Percentiles rank a stretch among this genome's conserved stretches.
These are phyloP conservation scores for Gobionotothen gibberifrons DNA, from an alignment of 2,797 vertebrate genomes.

Conservation along the genomic window DNA sequence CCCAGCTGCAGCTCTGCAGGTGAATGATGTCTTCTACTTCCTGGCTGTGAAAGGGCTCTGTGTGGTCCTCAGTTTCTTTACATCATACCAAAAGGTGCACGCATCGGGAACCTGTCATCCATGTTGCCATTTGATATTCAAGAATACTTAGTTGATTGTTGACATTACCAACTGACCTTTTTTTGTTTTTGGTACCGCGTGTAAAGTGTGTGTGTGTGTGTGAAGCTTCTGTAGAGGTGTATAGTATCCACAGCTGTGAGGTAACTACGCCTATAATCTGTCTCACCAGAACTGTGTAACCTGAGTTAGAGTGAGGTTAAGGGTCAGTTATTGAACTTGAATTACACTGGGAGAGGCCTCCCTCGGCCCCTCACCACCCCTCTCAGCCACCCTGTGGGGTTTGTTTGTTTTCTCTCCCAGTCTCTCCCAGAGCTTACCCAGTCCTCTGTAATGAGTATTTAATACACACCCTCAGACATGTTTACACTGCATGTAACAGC, in stretches of 20 bases:
- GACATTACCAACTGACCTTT: slow-evolving; percentile 79
- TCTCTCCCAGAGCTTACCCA: slow-evolving; percentile 78
- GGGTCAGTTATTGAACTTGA: slow-evolving; percentile 84
- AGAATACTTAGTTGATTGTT: slow-evolving; percentile 73
- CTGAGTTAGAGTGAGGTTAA: slow-evolving; percentile 77
- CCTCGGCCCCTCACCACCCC: slow-evolving; percentile 58
- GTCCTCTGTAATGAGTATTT: slow-evolving; percentile 81
- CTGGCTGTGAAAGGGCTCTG: slow-evolving; percentile 78
- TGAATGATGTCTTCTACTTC: slow-evolving; percentile 75
- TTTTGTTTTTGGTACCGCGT: slow-evolving; percentile 58
- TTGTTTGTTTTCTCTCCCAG: slow-evolving; percentile 84
- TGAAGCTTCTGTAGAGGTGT: slow-evolving; percentile 74
- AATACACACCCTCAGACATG: slow-evolving; percentile 81
- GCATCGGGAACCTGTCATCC: slow-evolving; percentile 70
- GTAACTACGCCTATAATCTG: slow-evolving; percentile 79
- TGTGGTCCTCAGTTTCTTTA: slow-evolving; percentile 82
- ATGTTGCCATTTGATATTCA: slow-evolving; percentile 74
- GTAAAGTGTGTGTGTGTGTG: slow-evolving; percentile 41
- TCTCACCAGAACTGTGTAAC: slow-evolving; percentile 78
- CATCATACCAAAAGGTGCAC: slow-evolving; percentile 73
- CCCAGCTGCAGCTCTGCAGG: slow-evolving; percentile 72
- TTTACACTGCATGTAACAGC: slow-evolving; percentile 80
- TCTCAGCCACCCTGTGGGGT: slow-evolving; percentile 75
- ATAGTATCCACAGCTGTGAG: slow-evolving; percentile 79
- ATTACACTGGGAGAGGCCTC: slow-evolving; percentile 78